These are phyloP conservation scores for Apoda limacodes DNA, from an alignment of 2,888 invertebrate species.

Conservation along the genomic window DNA sequence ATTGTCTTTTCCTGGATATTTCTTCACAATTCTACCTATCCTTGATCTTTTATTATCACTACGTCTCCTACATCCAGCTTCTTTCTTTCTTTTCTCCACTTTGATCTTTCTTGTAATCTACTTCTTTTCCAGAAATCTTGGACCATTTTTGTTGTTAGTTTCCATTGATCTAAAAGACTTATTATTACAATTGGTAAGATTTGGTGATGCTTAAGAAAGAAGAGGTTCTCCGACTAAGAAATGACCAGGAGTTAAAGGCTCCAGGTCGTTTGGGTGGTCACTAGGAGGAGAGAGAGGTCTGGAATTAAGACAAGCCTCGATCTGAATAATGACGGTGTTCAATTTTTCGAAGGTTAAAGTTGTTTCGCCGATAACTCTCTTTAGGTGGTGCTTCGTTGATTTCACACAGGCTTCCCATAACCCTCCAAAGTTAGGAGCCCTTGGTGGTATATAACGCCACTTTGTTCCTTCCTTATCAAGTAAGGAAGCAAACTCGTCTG, in stretches of 20 bases:
- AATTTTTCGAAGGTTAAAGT: constrained; percentile 10
- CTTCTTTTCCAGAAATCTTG: constrained; percentile 18
- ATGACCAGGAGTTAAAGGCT: constrained; percentile 6
- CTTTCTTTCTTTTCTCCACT: constrained; percentile 14
- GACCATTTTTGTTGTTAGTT: constrained; percentile 15
- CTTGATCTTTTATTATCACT: constrained; percentile 20
- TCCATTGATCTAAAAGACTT: constrained; percentile 18
- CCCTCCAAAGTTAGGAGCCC: constrained; percentile 19
- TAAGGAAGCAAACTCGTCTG: constrained; percentile 4
- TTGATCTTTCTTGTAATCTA: constrained; percentile 14
- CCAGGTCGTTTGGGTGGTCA: constrained; percentile 1
- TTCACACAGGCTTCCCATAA: constrained; percentile 20
- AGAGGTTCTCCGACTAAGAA: constrained; percentile 7
- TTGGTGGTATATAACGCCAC: constrained; percentile 21
- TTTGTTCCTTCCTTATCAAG: constrained; percentile 12
- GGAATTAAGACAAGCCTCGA: constrained; percentile 9
- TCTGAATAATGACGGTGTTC: constrained; percentile 5
- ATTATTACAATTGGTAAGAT: constrained; percentile 6
- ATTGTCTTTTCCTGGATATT: constrained; percentile 19
- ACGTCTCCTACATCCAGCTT: constrained; percentile 20
- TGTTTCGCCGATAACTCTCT: constrained; percentile 6
- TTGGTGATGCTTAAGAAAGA: constrained; percentile 12
- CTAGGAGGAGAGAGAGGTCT: constrained; percentile 5
- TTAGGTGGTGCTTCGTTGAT: constrained; percentile 19
- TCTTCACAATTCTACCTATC: constrained; percentile 19